These are phyloP conservation scores for Galemys pyrenaicus DNA, from an alignment of 2,113 vertebrate genomes.

Conservation along the genomic window DNA sequence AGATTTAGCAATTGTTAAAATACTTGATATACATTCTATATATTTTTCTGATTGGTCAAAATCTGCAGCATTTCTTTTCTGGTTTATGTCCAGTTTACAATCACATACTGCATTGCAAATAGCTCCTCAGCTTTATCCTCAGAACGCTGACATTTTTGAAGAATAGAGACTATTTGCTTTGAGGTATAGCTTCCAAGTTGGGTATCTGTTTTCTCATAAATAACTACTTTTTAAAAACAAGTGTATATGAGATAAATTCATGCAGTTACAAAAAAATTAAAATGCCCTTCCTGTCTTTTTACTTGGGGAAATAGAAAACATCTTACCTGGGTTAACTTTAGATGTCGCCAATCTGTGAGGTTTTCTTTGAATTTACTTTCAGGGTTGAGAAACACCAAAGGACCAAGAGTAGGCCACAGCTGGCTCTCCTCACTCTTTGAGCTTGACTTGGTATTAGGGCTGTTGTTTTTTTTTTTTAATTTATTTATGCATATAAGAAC, in stretches of 20 bases:
- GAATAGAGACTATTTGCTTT: background rate
- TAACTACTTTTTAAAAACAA: background rate
- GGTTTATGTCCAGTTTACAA: background rate
- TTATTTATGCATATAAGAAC: no score
- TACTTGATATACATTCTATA: background rate
- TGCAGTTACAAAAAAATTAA: constrained; percentile 17
- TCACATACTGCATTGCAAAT: background rate
- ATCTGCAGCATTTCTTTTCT: constrained; percentile 17
- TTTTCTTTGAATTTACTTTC: background rate
- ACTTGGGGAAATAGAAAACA: background rate
- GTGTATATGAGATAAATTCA: background rate
- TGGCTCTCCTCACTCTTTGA: background rate
- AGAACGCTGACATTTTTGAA: constrained; percentile 1
- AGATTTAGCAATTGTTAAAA: constrained; percentile 23
- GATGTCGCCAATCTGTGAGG: background rate
- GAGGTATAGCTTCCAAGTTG: background rate
- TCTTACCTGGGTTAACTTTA: background rate
- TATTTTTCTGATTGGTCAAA: background rate
- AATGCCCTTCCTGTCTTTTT: background rate
- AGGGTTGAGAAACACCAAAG: background rate
- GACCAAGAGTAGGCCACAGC: background rate
- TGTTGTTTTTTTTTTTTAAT: no score
- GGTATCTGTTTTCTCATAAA: background rate
- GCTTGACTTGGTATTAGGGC: background rate
- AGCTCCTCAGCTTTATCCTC: background rate